Evolutionary conservation across 2,113 vertebrate genomes (phyloP).

Genomic region (Grus americana): DNA sequence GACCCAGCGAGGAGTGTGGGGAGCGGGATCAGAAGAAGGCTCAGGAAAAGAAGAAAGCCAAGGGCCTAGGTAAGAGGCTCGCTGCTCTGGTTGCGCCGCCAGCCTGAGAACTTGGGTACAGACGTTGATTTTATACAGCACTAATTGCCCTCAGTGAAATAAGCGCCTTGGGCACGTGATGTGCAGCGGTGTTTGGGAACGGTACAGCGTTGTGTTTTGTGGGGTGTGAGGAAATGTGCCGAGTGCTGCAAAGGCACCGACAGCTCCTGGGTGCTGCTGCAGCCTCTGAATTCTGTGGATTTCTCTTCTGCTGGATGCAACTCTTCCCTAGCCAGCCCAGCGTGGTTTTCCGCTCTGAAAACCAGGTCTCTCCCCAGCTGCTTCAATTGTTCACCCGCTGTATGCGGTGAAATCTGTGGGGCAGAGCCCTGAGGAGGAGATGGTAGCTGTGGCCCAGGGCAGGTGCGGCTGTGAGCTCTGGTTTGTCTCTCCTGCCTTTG

Average conservation of each 20-base stretch:
- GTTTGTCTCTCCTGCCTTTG: neutral
- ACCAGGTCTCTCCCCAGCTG: neutral
- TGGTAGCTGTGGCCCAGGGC: neutral
- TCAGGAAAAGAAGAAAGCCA: conserved; percentile 95
- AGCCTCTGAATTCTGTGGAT: fast-evolving
- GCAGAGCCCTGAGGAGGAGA: neutral
- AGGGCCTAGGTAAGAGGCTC: conserved; percentile 85
- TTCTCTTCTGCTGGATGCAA: neutral
- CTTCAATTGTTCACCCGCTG: neutral
- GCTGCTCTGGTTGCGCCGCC: neutral
- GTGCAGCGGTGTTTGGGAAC: neutral
- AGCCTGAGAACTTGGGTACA: fast-evolving
- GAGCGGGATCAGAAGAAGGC: conserved; percentile 87
- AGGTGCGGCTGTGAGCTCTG: neutral
- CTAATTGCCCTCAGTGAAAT: fast-evolving
- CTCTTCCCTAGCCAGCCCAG: neutral
- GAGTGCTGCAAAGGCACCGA: neutral
- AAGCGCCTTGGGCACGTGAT: fast-evolving
- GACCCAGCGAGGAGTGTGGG: conserved; percentile 71
- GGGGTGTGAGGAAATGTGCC: fast-evolving
- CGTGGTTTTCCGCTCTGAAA: neutral
- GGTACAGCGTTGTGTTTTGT: fast-evolving
- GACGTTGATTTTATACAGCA: fast-evolving
- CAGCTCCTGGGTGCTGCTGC: neutral
- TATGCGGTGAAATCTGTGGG: fast-evolving